Conservation (phyloP, 2,797 vertebrate species). For the Bradypodion ventrale region DNA sequence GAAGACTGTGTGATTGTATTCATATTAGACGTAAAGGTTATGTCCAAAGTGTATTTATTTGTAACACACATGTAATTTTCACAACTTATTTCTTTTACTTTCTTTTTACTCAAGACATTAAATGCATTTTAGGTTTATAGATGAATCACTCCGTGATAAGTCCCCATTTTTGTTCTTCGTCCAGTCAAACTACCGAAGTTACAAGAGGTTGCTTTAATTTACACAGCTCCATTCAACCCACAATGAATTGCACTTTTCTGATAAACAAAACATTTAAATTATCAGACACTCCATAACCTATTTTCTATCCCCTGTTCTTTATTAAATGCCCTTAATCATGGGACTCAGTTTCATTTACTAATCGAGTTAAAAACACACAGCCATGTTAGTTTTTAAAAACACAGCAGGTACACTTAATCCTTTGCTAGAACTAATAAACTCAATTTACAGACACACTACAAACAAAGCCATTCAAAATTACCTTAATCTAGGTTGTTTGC, state of each 20-base stretch:
- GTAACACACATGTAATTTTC: not conserved
- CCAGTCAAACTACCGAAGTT: not conserved
- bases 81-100: not conserved
- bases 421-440: not conserved
- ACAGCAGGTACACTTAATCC: slow-evolving; percentile 58
- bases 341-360: slow-evolving; percentile 58
- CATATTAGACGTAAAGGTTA: not conserved
- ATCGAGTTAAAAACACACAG: slow-evolving; percentile 59
- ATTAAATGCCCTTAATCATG: slow-evolving; percentile 56
- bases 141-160: not conserved
- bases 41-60: not conserved
- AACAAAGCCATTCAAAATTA: slow-evolving; percentile 51
- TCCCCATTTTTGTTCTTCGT: not conserved
- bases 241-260: not conserved
- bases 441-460: not conserved
- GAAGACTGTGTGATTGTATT: not conserved
- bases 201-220: slow-evolving; percentile 16
- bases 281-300: slow-evolving; percentile 40
- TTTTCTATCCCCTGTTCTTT: slow-evolving; percentile 48
- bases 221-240: not conserved
- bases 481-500: slow-evolving; percentile 48
- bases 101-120: not conserved
- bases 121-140: not conserved
- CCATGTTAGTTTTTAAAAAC: slow-evolving; percentile 50
- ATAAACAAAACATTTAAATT: slow-evolving; percentile 24